Evolutionary conservation across 2,888 invertebrate genomes (phyloP).

Genomic region (Biston stratarius): DNA sequence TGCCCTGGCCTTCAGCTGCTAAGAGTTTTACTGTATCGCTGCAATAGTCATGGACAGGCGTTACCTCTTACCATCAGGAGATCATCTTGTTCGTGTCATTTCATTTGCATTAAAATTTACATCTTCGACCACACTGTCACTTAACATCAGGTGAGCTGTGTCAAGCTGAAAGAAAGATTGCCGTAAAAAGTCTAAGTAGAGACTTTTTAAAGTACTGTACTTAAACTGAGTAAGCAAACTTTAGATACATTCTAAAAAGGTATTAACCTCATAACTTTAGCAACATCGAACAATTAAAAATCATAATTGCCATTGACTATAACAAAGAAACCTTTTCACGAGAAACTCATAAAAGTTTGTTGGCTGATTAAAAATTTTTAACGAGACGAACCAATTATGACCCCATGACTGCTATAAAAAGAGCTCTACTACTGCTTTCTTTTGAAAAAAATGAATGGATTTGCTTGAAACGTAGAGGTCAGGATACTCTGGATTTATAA

Average conservation of each 20-base stretch:
- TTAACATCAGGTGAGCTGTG: no score
- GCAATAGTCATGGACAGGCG: no score
- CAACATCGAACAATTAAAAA: slow-evolving; percentile 56
- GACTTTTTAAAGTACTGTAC: neutral
- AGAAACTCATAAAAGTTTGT: slow-evolving; percentile 76
- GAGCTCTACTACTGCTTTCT: slow-evolving; percentile 33
- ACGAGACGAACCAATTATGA: slow-evolving; percentile 75
- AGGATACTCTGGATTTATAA: slow-evolving; percentile 41
- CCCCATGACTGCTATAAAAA: slow-evolving; percentile 49
- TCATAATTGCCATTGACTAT: slow-evolving; percentile 67
- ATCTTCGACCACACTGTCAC: no score
- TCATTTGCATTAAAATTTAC: no score
- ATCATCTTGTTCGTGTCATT: no score
- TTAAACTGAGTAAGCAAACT: neutral
- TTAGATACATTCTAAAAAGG: slow-evolving; percentile 9
- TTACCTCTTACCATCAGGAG: no score
- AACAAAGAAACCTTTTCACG: slow-evolving; percentile 75
- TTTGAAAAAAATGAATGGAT: slow-evolving; percentile 24
- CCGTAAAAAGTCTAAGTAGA: no score
- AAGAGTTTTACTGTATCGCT: no score
- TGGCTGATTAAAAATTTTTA: slow-evolving; percentile 78
- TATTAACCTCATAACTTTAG: slow-evolving; percentile 35
- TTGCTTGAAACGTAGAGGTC: slow-evolving; percentile 37
- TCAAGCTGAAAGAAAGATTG: no score
- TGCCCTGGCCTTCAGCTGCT: no score